phyloP scores from a whole-genome alignment of 2,888 invertebrate species.

The Tachina fera region DNA sequence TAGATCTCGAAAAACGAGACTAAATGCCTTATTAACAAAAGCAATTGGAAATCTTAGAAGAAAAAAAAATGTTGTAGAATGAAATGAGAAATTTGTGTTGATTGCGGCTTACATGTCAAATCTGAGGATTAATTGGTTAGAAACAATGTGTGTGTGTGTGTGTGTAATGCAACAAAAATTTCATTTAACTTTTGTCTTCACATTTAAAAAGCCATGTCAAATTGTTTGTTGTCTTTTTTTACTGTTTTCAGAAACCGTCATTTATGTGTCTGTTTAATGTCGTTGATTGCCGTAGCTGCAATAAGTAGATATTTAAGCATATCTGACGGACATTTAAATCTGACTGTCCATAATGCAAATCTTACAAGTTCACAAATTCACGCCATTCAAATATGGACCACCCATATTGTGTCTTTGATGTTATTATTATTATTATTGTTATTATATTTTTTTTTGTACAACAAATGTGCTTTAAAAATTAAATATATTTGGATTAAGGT shows the following conservation, averaged over 20 bases:
- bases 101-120: constrained; percentile 67
- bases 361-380: constrained; percentile 67
- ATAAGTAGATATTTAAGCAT: constrained; percentile 14
- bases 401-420: constrained; percentile 32
- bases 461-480: constrained; percentile 3
- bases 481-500: constrained; percentile 3
- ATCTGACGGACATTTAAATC: neutral
- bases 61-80: neutral
- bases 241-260: constrained; percentile 64
- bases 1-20: constrained; percentile 15
- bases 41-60: neutral
- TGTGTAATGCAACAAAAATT: constrained; percentile 31
- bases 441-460: neutral
- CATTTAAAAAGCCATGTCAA: constrained; percentile 36
- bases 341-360: constrained; percentile 46
- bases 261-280: constrained; percentile 71
- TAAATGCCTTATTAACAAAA: constrained; percentile 1
- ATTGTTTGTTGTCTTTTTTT: constrained; percentile 17
- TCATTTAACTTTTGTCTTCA: constrained; percentile 28
- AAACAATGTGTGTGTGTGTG: constrained; percentile 57
- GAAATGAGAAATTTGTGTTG: constrained; percentile 49
- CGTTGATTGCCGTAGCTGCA: constrained; percentile 47
- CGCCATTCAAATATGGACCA: constrained; percentile 59
- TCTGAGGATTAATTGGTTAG: constrained; percentile 67
- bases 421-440: neutral